Evolutionary conservation across 2,797 vertebrate species (phyloP).

Genomic region (Enteromius thamalakanensis): DNA sequence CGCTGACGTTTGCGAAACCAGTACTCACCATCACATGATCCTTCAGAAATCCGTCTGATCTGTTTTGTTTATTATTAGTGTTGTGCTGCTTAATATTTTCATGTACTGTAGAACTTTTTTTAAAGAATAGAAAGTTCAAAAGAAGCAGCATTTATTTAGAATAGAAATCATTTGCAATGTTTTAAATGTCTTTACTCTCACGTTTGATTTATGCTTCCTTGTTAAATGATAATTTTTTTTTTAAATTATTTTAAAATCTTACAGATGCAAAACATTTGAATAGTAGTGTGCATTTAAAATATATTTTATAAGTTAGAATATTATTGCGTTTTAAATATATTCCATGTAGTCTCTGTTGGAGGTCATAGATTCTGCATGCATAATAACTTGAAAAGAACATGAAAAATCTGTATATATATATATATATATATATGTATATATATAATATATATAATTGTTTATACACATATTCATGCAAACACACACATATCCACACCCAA

Average conservation of each 20-base stretch:
- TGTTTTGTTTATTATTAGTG: not conserved
- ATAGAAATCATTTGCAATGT: not conserved
- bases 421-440: not conserved
- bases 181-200: not conserved
- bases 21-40: not conserved
- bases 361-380: not conserved
- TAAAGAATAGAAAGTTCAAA: not conserved
- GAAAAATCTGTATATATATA: not conserved
- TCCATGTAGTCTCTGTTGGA: not conserved
- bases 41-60: not conserved
- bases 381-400: not conserved
- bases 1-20: not conserved
- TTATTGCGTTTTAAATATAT: not conserved
- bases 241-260: not conserved
- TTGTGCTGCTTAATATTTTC: not conserved
- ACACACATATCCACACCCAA: conserved; percentile 9
- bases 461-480: conserved; percentile 12
- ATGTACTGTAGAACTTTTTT: not conserved
- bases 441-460: too few species aligned
- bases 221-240: not conserved
- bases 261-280: not conserved
- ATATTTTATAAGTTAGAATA: not conserved
- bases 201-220: not conserved
- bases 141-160: not conserved
- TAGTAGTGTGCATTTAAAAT: not conserved